Conservation (phyloP, 2,113 vertebrate genomes). For the Canis aureus region DNA sequence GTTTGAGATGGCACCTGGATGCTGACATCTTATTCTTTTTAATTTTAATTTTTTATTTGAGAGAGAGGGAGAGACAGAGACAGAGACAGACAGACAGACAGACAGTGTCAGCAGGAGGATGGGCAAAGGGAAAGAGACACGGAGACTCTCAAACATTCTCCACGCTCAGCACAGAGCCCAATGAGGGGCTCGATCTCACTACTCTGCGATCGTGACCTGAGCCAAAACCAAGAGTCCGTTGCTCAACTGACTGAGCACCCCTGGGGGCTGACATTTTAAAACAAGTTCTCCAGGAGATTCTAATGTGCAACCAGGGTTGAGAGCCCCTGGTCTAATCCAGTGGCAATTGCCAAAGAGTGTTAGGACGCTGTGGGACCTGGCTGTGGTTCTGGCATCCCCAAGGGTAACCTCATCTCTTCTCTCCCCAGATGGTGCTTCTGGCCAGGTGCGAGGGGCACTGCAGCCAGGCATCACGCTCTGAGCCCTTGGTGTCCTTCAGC, state of each 20-base stretch:
- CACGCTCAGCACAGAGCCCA: too few relatives aligned
- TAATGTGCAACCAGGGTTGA: neutral
- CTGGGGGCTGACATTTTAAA: conserved; percentile 21
- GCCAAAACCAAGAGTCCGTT: too few relatives aligned
- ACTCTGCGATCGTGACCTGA: too few relatives aligned
- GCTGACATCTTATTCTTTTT: neutral
- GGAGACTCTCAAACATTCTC: too few relatives aligned
- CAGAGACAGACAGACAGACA: too few relatives aligned
- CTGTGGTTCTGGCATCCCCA: neutral
- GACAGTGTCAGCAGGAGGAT: too few relatives aligned
- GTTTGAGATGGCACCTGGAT: neutral
- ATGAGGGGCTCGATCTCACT: too few relatives aligned
- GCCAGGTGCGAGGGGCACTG: conserved; percentile 97
- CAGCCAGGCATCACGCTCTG: conserved; percentile 95
- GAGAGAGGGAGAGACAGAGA: too few relatives aligned
- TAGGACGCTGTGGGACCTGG: neutral
- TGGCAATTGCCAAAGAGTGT: neutral
- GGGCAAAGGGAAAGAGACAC: too few relatives aligned
- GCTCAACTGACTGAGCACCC: too few relatives aligned
- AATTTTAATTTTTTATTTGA: too few relatives aligned
- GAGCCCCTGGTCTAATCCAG: neutral
- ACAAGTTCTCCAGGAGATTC: conserved; percentile 21
- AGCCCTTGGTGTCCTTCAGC: conserved; percentile 98
- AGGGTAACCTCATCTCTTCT: conserved; percentile 33
- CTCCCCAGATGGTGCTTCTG: conserved; percentile 95